Base-by-base conservation (phyloP, 2,797 vertebrate genomes). In the Sebastes oblongus region DNA sequence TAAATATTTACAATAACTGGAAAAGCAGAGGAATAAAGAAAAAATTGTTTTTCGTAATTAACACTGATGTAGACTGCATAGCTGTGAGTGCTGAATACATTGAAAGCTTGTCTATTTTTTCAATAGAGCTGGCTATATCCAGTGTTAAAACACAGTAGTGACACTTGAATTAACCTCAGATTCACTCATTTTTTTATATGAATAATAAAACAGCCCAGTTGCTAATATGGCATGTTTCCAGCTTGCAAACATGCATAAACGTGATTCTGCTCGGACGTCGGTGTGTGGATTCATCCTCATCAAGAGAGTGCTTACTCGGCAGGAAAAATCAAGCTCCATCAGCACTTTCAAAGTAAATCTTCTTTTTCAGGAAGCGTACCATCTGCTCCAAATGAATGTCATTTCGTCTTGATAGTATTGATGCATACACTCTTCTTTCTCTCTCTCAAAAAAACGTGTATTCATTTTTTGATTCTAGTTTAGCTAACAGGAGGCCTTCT, bases 211-310 rank as follows among this genome's bases (percentile, higher is more conserved):
- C 68, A 77, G 65, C 83, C 85, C 73, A n/a, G 5, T 64, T 56
- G 36, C 71, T 74, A 71, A 79, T 58, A 46, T 85, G 87, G 80
- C 85, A 50, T 2, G 3, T 67, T 76, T 82, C 85, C 81, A 89
- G 79, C 74, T 81, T 1, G 5, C 60, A 64, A 59, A 81, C 60
- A 75, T 79, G 70, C 59, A 87, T 80, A 86, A 86, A 86, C 65
- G 85, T 75, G 80, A 85, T 64, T 62, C 65, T 69, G 66, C 61
- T 46, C 16, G 65, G 66, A 77, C 50, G 24, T 52, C 7, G 1
- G 66, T 36, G 76, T 12, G 56, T 69, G 66, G 70, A 70, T 74
- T 77, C 54, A 36, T 85, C 32, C 39, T 83, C 85, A 81, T 85
- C 84, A 70, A 46, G 82, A 77, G 70, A 80, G 30, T 78, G 82